A percentile compares a stretch with the other conserved stretches of the same genome.
Evolutionary conservation across 2,113 vertebrate species (phyloP).

Genomic region (Anoura caudifer): DNA sequence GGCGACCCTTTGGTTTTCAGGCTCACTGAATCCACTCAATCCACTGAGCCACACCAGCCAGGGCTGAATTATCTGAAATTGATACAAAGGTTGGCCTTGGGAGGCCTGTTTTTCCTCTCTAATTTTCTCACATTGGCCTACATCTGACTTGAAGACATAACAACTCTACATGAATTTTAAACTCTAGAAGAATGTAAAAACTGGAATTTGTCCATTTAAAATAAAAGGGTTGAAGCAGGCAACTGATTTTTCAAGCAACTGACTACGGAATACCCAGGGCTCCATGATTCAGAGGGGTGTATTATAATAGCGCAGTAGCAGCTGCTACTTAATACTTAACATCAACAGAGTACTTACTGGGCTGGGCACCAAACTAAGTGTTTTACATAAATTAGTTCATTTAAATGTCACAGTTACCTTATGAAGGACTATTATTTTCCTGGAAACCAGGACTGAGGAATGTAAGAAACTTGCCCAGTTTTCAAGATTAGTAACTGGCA

Average conservation of each 20-base stretch:
- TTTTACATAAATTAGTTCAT: background rate
- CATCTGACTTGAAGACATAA: background rate
- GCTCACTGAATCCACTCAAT: too few relatives aligned
- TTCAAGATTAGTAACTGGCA: background rate
- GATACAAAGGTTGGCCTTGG: background rate
- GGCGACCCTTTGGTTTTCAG: too few relatives aligned
- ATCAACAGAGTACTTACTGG: background rate
- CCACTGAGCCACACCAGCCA: too few relatives aligned
- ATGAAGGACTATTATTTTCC: background rate
- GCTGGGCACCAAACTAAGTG: background rate
- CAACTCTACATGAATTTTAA: slow-evolving; percentile 14
- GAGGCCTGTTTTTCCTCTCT: background rate
- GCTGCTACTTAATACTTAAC: background rate
- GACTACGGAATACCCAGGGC: background rate
- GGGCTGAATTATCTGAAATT: background rate
- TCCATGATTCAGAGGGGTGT: background rate
- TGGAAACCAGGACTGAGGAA: background rate
- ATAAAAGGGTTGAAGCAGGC: background rate
- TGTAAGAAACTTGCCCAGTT: background rate
- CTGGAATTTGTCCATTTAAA: background rate
- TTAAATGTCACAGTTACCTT: background rate
- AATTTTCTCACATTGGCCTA: background rate
- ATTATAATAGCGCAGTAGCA: background rate
- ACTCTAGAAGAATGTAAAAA: slow-evolving; percentile 26
- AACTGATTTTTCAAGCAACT: background rate